Base-by-base conservation (phyloP, 1,140 invertebrate species). In the Thaumatotibia leucotreta region DNA sequence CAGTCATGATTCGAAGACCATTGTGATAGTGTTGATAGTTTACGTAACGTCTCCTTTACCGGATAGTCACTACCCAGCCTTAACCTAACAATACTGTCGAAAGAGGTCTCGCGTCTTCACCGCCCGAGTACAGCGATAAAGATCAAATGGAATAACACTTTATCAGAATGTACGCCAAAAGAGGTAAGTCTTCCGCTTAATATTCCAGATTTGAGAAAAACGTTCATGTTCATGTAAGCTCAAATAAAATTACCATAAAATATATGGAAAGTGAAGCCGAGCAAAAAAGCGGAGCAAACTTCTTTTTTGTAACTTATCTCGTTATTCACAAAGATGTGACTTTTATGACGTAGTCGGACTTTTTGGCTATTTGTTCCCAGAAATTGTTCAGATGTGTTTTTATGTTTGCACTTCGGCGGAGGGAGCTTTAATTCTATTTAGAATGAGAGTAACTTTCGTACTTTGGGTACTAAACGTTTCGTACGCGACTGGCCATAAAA, bases 311-410 rank as follows among this genome's bases (percentile, higher is more conserved):
- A 84, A 84, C 79, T 84, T 84, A 79, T 80, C 81, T 78, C 82
- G 74, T 86, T 84, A 81, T 76, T 84, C 84, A 84, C 65, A 77
- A 81, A 79, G 78, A 86, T 83, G 80, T 81, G 82, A 86, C 81
- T 83, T 84, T 86, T 86, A 86, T 80, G 78, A 83, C 75, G 73
- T 67, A 80, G 76, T 76, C 73, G 75, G 79, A 77, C 76, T 77
- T 82, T 84, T 74, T 70, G 73, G 75, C 75, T 83, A 83, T 84
- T 86, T 82, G 81, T 82, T 75, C 69, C 72, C 70, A 76, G 71
- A 77, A 74, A 75, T 76, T 74, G 29, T 33, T 39, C 66, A 69
- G 69, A 74, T 72, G 68, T 78, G 71, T 72, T 73, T 58, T 58
- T 58, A 58, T 58, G 52, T 58, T 23, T 58, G 52, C 52, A 58